These are phyloP conservation scores for Dasyurus viverrinus DNA, from an alignment of 2,113 vertebrate species.

Conservation along the genomic window DNA sequence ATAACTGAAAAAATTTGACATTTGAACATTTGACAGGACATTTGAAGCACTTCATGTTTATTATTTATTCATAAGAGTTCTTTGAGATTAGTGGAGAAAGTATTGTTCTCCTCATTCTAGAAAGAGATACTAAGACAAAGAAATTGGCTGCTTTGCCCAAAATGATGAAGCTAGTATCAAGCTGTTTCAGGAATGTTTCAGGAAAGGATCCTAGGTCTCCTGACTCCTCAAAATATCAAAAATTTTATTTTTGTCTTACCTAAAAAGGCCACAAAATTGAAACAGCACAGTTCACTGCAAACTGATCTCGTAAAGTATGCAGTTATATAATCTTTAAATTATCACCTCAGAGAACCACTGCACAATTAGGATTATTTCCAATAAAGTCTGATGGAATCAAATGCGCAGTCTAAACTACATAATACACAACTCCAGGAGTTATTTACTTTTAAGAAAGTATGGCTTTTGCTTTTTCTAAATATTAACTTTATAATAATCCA, in stretches of 20 bases:
- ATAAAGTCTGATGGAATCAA: not conserved
- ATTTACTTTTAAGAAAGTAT: not conserved
- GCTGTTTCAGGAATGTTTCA: not conserved
- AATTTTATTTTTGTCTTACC: not conserved
- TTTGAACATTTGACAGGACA: too few relatives aligned
- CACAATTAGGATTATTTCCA: not conserved
- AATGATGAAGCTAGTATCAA: not conserved
- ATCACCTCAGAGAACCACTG: not conserved
- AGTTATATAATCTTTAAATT: not conserved
- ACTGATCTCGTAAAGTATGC: not conserved
- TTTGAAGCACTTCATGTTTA: not conserved
- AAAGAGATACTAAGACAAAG: not conserved
- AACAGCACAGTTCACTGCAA: not conserved
- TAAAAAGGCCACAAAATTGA: not conserved
- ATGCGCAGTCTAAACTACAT: not conserved
- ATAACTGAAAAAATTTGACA: not conserved
- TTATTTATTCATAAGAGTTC: not conserved
- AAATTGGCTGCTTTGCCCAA: not conserved
- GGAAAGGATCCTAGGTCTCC: not conserved
- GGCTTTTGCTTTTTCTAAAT: constrained; percentile 3
- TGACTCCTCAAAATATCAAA: not conserved
- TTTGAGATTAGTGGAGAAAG: not conserved
- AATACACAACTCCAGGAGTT: constrained; percentile 7
- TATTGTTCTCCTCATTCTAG: not conserved
- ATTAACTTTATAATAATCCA: constrained; percentile 22